Evolutionary conservation across 2,888 invertebrate genomes (phyloP).

Genomic region (Pyralis farinalis): DNA sequence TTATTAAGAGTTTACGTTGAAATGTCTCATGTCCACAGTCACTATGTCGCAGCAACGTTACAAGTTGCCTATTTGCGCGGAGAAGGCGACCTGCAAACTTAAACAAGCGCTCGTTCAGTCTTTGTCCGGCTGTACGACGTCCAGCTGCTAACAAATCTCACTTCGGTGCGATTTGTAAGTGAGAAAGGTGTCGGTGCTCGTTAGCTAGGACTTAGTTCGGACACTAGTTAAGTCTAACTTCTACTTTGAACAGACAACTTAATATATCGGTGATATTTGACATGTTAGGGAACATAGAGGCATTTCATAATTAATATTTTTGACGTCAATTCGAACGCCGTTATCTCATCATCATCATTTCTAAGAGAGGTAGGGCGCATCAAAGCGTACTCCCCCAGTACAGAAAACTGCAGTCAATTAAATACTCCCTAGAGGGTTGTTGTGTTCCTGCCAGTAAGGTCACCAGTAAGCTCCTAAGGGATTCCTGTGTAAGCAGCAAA

Average conservation of each 20-base stretch:
- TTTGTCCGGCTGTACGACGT: slow-evolving; percentile 22
- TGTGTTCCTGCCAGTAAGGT: too few relatives aligned
- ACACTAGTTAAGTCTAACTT: not conserved
- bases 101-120: slow-evolving; percentile 41
- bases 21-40: slow-evolving; percentile 27
- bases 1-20: not conserved
- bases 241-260: not conserved
- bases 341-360: too few relatives aligned
- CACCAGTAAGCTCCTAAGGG: too few relatives aligned
- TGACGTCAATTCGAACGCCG: too few relatives aligned
- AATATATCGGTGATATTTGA: not conserved
- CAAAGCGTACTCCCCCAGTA: too few relatives aligned
- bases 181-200: not conserved
- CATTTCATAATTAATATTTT: too few relatives aligned
- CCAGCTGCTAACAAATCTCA: slow-evolving; percentile 36
- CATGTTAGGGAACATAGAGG: too few relatives aligned
- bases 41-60: slow-evolving; percentile 32
- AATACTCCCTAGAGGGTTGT: too few relatives aligned
- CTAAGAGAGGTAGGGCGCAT: too few relatives aligned
- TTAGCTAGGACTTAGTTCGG: not conserved
- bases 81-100: slow-evolving; percentile 51
- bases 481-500: too few relatives aligned
- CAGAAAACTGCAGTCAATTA: too few relatives aligned
- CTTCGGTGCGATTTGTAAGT: not conserved
- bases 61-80: slow-evolving; percentile 56